Base-by-base conservation (phyloP, 2,888 invertebrate genomes). In the Myopa testacea region DNA sequence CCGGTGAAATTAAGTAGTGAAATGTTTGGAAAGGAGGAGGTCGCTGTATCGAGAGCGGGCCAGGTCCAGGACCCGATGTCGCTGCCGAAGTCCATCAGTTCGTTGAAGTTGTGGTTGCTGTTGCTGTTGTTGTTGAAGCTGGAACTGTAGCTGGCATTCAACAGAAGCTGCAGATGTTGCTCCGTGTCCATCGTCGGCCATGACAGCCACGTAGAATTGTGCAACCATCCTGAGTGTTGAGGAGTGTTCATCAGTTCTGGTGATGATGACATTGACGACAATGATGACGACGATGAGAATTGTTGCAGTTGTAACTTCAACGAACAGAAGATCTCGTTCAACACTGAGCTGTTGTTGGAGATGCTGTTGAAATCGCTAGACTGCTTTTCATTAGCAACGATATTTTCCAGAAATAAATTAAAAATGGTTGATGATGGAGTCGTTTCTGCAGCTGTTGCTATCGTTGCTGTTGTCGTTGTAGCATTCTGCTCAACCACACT, bases 311-410 rank as follows among this genome's bases (percentile, higher is more conserved):
- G 78, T 40, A 71, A 40, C 60, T 78, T 75, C 68, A 80, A 63
- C 62, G 79, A 78, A 72, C 81, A 81, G n/a, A 78, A 19, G 37
- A 81, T 60, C 52, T 81, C 75, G 16, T 80, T 78, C 70, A 80
- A 76, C 60, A 78, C 72, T 67, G 79, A 45, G 65, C 12, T 60
- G 52, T 38, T 58, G 58, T 10, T 52, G 34, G 12, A 4, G 50
- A 16, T 60, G 19, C 19, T 26, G 74, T 16, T 65, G 45, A 45
- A 40, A 26, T 50, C 16, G 45, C 10, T 45, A 45, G 34, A 26
- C 12, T n/a, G 68, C 45, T 69, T 19, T 34, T 69, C 16, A 45
- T 52, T 10, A 16, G 38, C 3, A 14, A 5, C n/a, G n/a, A 65
- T 16, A 58, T 40, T 52, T 38, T 75, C 75, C 52, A 68, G 62